Evolutionary conservation across 2,797 vertebrate genomes (phyloP).

Genomic region (Sardinella longiceps): DNA sequence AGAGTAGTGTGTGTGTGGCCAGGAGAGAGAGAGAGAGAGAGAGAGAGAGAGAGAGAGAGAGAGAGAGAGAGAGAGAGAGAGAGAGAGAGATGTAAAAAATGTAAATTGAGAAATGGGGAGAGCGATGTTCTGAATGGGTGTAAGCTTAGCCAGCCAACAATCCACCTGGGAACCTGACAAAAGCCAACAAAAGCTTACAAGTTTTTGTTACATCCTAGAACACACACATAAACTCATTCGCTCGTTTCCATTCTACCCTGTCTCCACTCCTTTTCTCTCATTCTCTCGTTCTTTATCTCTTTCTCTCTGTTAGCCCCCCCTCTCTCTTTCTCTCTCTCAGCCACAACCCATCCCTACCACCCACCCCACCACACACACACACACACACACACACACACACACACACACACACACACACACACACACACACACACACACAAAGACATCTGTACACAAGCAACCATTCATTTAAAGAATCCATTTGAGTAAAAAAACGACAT

Average conservation of each 20-base stretch:
- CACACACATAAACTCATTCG: neutral
- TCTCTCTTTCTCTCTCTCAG: no score
- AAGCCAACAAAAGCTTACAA: conserved; percentile 22
- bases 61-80: neutral
- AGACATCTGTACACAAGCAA: neutral
- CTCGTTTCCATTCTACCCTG: neutral
- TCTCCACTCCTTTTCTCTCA: neutral
- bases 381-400: no score
- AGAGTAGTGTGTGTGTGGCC: neutral
- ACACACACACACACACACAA: conserved; percentile 13
- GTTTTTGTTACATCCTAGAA: conserved; percentile 13
- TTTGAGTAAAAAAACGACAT: neutral
- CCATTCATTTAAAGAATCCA: neutral
- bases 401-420: no score
- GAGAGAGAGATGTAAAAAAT: conserved; percentile 17
- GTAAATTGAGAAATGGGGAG: conserved; percentile 20
- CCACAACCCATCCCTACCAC: conserved; percentile 6
- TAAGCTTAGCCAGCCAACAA: conserved; percentile 18
- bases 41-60: neutral
- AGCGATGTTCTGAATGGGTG: conserved; percentile 12
- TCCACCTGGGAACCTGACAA: conserved; percentile 12
- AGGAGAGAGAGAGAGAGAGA: neutral
- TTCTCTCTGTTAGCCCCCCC: neutral
- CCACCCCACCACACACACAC: conserved; percentile 1
- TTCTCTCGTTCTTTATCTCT: neutral